Evolutionary conservation across 2,797 vertebrate species (phyloP).

Genomic region (Epinephelus coioides): DNA sequence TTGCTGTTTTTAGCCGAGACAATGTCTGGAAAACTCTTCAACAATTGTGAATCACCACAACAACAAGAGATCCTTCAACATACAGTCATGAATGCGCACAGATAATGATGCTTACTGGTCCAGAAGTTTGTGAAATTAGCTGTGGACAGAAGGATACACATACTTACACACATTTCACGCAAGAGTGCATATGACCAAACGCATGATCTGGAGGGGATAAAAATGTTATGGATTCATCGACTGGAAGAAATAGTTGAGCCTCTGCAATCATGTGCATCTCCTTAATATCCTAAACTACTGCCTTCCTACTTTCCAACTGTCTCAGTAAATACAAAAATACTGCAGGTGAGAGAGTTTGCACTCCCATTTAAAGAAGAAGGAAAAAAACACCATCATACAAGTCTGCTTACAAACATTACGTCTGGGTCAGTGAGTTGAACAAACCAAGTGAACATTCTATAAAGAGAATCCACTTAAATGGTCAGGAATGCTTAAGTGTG

Average conservation of each 20-base stretch:
- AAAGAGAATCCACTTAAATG: slow-evolving; percentile 66
- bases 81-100: no score
- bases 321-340: slow-evolving; percentile 49
- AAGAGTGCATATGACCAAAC: no score
- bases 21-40: no score
- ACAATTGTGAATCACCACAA: no score
- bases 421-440: slow-evolving; percentile 64
- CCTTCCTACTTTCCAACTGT: slow-evolving; percentile 35
- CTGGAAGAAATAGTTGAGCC: neutral
- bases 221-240: neutral
- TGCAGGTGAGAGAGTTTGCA: slow-evolving; percentile 41
- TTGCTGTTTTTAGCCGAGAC: no score
- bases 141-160: no score
- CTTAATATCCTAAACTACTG: neutral
- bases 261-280: slow-evolving; percentile 13
- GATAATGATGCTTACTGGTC: no score
- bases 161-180: no score
- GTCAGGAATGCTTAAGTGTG: slow-evolving; percentile 69
- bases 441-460: slow-evolving; percentile 69
- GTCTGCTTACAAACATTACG: slow-evolving; percentile 65
- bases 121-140: no score
- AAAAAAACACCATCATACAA: slow-evolving; percentile 49
- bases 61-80: no score
- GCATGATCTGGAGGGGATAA: neutral
- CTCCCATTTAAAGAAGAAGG: slow-evolving; percentile 27